Conservation (phyloP, 37 sponge, comb jelly and placozoan species). For the Chondrosia reniformis region DNA sequence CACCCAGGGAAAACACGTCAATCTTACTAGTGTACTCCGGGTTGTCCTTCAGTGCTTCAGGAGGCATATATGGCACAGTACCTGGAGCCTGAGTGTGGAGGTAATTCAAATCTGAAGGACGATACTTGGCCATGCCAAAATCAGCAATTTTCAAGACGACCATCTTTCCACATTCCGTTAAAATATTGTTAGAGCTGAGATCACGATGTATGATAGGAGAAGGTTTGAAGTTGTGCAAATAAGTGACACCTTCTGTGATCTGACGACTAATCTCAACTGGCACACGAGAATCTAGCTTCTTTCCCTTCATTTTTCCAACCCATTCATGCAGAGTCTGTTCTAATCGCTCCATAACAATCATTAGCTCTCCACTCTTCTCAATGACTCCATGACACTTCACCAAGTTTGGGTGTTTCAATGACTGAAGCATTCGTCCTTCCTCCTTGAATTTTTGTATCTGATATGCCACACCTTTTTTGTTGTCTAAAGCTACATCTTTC, state of each 20-base stretch:
- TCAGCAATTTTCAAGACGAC: constrained; percentile 16
- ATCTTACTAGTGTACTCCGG: constrained; percentile 9
- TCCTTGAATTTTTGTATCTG: not conserved
- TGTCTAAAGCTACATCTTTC: not conserved
- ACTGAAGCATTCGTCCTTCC: not conserved
- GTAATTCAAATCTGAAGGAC: not conserved
- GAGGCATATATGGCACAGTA: not conserved
- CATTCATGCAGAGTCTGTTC: not conserved
- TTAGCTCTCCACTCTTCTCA: not conserved
- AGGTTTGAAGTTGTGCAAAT: constrained; percentile 3
- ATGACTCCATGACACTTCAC: not conserved
- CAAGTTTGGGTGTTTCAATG: not conserved
- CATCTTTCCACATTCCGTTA: not conserved
- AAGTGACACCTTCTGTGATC: not conserved
- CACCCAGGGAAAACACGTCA: constrained; percentile 13
- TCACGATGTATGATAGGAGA: constrained; percentile 23
- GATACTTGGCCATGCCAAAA: constrained; percentile 18
- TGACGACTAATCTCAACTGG: not conserved
- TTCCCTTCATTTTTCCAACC: not conserved
- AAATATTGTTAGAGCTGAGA: constrained; percentile 5
- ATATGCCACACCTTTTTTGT: not conserved
- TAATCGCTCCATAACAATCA: not conserved
- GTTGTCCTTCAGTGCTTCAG: not conserved
- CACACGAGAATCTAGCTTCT: not conserved
- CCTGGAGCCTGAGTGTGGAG: not conserved